Base-by-base conservation (phyloP, 1,140 invertebrate genomes). In the Panagrolaimus sp. region DNA sequence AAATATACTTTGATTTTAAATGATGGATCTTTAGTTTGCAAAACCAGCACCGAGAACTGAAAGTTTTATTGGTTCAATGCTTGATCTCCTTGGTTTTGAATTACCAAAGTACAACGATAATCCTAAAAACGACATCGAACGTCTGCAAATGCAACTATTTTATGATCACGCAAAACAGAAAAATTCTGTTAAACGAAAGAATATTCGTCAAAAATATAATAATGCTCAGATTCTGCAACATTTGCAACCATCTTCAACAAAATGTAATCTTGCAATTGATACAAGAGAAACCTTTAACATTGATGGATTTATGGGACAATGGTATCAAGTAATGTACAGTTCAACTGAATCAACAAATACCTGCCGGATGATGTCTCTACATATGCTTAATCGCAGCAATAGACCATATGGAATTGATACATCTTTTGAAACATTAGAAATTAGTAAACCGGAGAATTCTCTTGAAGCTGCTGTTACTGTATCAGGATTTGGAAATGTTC, bases 241-340 rank as follows among this genome's bases (percentile, higher is more conserved):
- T 9, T n/a, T 26, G 28, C 10, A 28, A 17, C 28, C 21, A 58
- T 21, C 21, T 12, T 26, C 21, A 58, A 58, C 52, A 47, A 64
- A n/a, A 26, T 58, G 52, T 58, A 21, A 21, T 21, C 52, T 28
- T 26, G 28, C 21, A 21, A 58, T 58, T 21, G 52, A 58, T 26
- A 28, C 52, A 1, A 26, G 14, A 12, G 21, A 28, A 58, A 58
- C 52, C 1, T 58, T 58, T 28, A 14, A 28, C 5, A 58, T 58
- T 58, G 52, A 21, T 21, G 52, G 21, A n/a, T 58, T 58, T 17
- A 58, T 58, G 52, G 52, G 52, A 26, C 12, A 58, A 58, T 58
- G 52, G 52, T 58, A 58, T 58, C 52, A 58, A n/a, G 32, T 64
- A 38, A 28, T 58, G 21, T 58, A 58, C 52, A 8, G 52, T 21